Evolutionary conservation across 1,140 invertebrate species (phyloP), one percentile per base, ranked within the genome.

Genomic region (Meteorus sp.): DNA sequence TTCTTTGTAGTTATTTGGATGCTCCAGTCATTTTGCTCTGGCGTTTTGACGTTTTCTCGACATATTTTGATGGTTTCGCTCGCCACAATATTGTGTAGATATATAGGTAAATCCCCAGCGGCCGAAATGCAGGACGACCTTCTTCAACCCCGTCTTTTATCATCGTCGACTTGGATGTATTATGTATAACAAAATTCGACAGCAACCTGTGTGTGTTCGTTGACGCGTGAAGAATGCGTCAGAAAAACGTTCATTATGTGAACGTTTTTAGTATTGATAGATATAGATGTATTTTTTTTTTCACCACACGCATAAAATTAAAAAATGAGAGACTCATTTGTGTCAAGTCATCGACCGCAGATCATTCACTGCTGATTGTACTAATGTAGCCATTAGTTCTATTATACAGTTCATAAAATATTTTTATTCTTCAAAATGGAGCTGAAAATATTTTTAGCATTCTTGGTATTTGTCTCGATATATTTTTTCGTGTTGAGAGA

Each of bases 31-130:
- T n/a, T n/a, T n/a, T n/a, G n/a, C n/a, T n/a, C 35, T 55, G 23
- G 13, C 60, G 64, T 74, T 74, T 71, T 73, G 71, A 74, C 72
- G 64, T 72, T 71, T 70, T 60, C 53, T 56, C 59, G 66, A 71
- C 68, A 72, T 70, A 73, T 74, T 73, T 73, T 70, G 68, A 72
- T 62, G 68, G 65, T 62, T 68, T 56, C 27, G 56, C 19, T 62
- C 41, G 22, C 41, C 57, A 54, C 57, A 31, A 13, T n/a, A n/a
- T n/a, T n/a, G n/a, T n/a, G n/a, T n/a, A n/a, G n/a, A n/a, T n/a
- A n/a, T n/a, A n/a, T 1, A 19, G 25, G 41, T 23, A 37, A 20
- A 15, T 15, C 19, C 55, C 44, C 13, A 9, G 31, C 6, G 19
- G 29, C 9, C 20, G 19, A 37, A 13, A 17, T 31, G 19, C 15